Conservation (phyloP, 1,140 invertebrate species). For the Prorops nasuta region DNA sequence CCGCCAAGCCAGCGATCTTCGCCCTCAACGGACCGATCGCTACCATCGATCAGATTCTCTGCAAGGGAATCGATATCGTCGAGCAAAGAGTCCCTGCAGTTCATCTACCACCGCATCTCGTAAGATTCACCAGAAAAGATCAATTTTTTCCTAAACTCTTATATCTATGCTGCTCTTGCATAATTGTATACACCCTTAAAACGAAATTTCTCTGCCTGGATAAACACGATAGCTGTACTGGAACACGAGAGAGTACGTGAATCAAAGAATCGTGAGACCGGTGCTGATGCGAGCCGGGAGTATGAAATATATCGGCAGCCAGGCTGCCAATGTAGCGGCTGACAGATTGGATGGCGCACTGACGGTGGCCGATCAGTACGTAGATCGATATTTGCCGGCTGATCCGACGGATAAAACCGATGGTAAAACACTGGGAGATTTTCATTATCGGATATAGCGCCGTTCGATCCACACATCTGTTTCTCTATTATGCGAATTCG, state of each 20-base stretch:
- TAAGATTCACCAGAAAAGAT: conserved; percentile 56
- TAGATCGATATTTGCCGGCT: conserved; percentile 75
- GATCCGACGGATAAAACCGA: conserved; percentile 61
- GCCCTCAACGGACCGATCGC: conserved; percentile 67
- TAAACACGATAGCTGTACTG: conserved; percentile 81
- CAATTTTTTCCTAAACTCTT: not conserved
- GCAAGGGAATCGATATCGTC: conserved; percentile 74
- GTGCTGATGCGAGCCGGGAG: conserved; percentile 74
- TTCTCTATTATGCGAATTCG: too few relatives aligned
- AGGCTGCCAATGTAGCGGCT: conserved; percentile 68
- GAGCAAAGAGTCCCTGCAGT: conserved; percentile 75
- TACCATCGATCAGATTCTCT: conserved; percentile 72
- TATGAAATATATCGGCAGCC: conserved; percentile 71
- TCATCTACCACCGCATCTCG: conserved; percentile 73
- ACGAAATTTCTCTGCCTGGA: too few relatives aligned
- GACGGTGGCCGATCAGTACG: conserved; percentile 73
- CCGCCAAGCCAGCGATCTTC: conserved; percentile 66
- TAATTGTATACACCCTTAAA: too few relatives aligned
- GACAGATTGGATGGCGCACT: conserved; percentile 70
- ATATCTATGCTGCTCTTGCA: too few relatives aligned
- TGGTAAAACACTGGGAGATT: too few relatives aligned
- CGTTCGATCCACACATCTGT: too few relatives aligned
- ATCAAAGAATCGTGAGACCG: conserved; percentile 63
- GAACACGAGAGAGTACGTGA: conserved; percentile 74
- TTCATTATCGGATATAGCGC: too few relatives aligned